Evolutionary conservation across 2,888 invertebrate genomes (phyloP), one percentile per base, ranked within the genome.

Genomic region (Melangyna quadrimaculata): DNA sequence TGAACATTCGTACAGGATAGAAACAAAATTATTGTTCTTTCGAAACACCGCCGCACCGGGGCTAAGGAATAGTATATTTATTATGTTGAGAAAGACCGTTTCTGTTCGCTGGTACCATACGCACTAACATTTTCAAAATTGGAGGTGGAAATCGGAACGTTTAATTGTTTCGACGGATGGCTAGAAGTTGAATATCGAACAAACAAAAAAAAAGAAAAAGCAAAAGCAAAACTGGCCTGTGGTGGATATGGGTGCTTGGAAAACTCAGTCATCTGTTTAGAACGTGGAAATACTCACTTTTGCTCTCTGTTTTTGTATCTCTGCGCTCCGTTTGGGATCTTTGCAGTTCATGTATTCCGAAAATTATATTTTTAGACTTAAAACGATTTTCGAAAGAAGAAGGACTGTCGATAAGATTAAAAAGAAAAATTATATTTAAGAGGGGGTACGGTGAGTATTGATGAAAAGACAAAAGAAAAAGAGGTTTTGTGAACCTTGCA

Each of bases 51-150:
- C 24, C 48, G 59, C 19, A 19, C 35, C 55, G 55, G 55, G 29
- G 55, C 17, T 55, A 55, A 45, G 57, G 55, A 45, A 57, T 59
- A 69, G 35, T 69, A 59, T 27, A 27, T n/a, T n/a, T 32, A 22
- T 63, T 19, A 29, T 45, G 14, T 29, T 3, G 35, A 22, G 48
- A 63, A 61, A 57, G 77, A 86, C 81, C 86, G 81, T 86, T 72
- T 70, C 75, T 69, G 84, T 75, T 75, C 75, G 80, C 75, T 84
- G 84, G 80, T 55, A 80, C 70, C 77, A 73, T 81, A 86, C 86
- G 86, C 80, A 86, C 86, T 86, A 72, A 84, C 43, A 48, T 75
- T 77, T 71, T 80, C 80, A 45, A 29, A 65, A 45, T 65, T 22
- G n/a, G 48, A 75, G 84, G 75, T 80, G 65, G 75, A 84, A 69